Percentiles rank a stretch among this genome's conserved stretches.
Evolutionary conservation across 2,888 invertebrate species (phyloP).

Genomic region (Pterostichus niger): DNA sequence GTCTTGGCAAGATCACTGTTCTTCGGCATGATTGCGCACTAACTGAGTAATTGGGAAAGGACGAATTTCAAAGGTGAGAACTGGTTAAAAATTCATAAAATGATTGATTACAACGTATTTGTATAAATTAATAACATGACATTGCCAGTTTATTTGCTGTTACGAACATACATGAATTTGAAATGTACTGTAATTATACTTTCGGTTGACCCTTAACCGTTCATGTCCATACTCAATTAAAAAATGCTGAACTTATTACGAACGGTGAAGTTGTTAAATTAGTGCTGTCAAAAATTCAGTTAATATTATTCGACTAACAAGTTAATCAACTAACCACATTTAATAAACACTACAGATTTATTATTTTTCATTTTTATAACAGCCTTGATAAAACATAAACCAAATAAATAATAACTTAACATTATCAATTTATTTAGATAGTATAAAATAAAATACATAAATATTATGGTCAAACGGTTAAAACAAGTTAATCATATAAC

Average conservation of each 20-base stretch:
- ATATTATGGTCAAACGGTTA: slow-evolving; percentile 5
- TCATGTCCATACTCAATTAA: slow-evolving; percentile 32
- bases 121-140: slow-evolving; percentile 60
- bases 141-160: slow-evolving; percentile 62
- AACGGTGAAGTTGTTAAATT: slow-evolving; percentile 17
- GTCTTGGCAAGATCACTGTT: background rate
- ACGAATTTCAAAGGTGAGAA: slow-evolving; percentile 39
- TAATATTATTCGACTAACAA: slow-evolving; percentile 10
- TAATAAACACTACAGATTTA: background rate
- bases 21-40: slow-evolving; percentile 17
- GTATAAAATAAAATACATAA: background rate
- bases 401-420: slow-evolving; percentile 30
- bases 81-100: slow-evolving; percentile 16
- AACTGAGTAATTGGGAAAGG: slow-evolving; percentile 34
- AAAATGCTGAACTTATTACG: slow-evolving; percentile 43
- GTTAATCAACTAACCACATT: slow-evolving; percentile 26
- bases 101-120: slow-evolving; percentile 48
- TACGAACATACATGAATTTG: slow-evolving; percentile 54
- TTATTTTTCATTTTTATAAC: background rate
- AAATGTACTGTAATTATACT: slow-evolving; percentile 56
- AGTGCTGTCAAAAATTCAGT: slow-evolving; percentile 32
- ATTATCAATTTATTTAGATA: slow-evolving; percentile 37
- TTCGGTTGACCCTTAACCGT: slow-evolving; percentile 45
- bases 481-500: slow-evolving; percentile 25
- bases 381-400: background rate